Base-by-base conservation (phyloP, 2,888 invertebrate species). In the Erebia epiphron region DNA sequence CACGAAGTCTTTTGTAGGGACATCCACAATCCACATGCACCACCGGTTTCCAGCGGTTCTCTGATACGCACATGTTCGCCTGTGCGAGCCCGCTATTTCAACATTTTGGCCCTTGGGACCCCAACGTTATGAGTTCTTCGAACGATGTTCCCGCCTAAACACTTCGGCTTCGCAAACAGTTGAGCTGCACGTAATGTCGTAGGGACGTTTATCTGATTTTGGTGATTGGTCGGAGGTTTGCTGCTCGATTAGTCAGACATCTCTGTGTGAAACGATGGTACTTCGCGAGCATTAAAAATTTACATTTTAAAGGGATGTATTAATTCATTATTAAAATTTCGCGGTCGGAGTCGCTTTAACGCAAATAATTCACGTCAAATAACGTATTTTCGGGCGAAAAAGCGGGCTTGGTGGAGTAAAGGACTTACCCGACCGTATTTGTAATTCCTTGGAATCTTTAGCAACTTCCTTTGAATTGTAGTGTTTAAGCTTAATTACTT, bases 241-340 rank as follows among this genome's bases (percentile, higher is more conserved):
- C 54, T 54, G 18, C 54, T 54, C 54, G 10, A 54, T 2, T 10
- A 54, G 11, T 18, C 1, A 0, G 2, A 18, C 9, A 54, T 16
- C 54, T 54, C 54, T 2, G 54, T 0, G 56, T 65, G 68, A 70
- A 65, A 26, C 68, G 67, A 66, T 69, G 71, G 77, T 75, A 73
- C 76, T 77, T 72, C 80, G 80, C 78, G 73, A 79, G 90, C 87
- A 92, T 92, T 90, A 92, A 90, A 92, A 91, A 92, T 92, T 90
- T 87, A 90, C 90, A 90, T 91, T 90, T 87, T 87, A 88, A 88
- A 89, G 91, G 90, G 87, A 85, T 87, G 87, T 87, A 88, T 91
- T 86, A 88, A 90, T 91, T 89, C 83, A 91, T 90, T 91, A 91
- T 91, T 90, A 91, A 91, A 91, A 90, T 92, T 89, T 86, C 77